phyloP scores from a whole-genome alignment of 2,797 vertebrate genomes.

The Sebastes cheni region DNA sequence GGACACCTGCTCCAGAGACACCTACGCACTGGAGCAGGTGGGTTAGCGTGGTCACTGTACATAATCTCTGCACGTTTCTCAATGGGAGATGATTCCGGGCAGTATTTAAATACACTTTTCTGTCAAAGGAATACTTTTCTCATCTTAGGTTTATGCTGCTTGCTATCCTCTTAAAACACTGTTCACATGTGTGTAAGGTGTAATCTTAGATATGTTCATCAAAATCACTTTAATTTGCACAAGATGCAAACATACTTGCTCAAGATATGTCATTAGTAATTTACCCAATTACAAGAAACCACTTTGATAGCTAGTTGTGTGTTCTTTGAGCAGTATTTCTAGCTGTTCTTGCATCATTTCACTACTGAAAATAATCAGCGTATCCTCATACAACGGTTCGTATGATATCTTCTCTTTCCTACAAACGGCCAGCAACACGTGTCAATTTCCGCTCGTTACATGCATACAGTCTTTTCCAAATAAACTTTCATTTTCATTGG shows the following conservation, averaged over 20 bases:
- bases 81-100: background rate
- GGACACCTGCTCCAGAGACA: constrained; percentile 97
- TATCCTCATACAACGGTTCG: too few species aligned
- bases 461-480: too few species aligned
- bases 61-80: background rate
- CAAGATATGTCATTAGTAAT: background rate
- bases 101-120: background rate
- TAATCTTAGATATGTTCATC: background rate
- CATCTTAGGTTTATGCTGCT: background rate
- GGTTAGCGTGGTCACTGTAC: constrained; percentile 5
- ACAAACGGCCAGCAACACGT: too few species aligned
- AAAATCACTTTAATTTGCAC: background rate
- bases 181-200: background rate
- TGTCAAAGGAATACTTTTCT: background rate
- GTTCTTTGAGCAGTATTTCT: background rate
- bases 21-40: constrained; percentile 92
- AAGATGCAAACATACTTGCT: background rate
- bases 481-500: too few species aligned
- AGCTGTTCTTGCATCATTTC: background rate
- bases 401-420: too few species aligned
- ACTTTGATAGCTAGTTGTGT: background rate
- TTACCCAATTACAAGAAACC: background rate
- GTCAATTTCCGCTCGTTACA: too few species aligned
- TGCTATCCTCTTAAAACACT: background rate
- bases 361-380: background rate